Conservation (phyloP, 2,888 invertebrate species). For the Sinodicranocentrus sp. region DNA sequence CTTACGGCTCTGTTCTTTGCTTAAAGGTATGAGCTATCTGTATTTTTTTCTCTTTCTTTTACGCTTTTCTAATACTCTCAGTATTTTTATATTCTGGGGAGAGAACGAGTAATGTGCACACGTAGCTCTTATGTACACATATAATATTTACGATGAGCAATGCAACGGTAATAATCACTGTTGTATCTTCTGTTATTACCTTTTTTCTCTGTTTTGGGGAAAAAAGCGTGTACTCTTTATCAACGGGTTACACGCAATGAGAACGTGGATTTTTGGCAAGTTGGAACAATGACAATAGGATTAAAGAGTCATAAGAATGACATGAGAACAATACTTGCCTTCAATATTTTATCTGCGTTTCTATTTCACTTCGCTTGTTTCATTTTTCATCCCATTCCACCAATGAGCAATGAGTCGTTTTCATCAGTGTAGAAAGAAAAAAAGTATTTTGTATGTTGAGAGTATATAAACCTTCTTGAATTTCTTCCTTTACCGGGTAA, state of each 20-base stretch:
- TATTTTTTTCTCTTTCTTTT: not conserved
- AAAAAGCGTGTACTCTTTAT: not conserved
- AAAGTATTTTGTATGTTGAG: too few relatives aligned
- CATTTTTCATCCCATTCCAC: too few relatives aligned
- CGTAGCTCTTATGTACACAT: slow-evolving; percentile 3
- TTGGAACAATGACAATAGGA: not conserved
- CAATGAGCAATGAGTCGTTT: not conserved
- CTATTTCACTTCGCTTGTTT: slow-evolving; percentile 8
- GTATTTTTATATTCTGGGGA: not conserved
- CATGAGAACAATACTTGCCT: not conserved
- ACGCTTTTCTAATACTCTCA: not conserved
- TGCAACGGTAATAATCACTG: slow-evolving; percentile 18
- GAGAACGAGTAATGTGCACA: slow-evolving; percentile 10
- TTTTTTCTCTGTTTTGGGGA: not conserved
- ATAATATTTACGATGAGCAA: not conserved
- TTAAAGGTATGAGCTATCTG: too few relatives aligned
- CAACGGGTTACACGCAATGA: not conserved
- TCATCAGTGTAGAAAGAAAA: not conserved
- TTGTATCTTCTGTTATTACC: not conserved
- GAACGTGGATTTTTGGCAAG: not conserved
- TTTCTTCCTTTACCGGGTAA: not conserved
- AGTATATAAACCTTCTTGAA: too few relatives aligned
- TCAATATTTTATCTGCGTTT: not conserved
- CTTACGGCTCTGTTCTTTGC: too few relatives aligned
- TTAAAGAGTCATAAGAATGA: not conserved